Conservation (phyloP, 2,797 vertebrate species). For the Botia almorhae region DNA sequence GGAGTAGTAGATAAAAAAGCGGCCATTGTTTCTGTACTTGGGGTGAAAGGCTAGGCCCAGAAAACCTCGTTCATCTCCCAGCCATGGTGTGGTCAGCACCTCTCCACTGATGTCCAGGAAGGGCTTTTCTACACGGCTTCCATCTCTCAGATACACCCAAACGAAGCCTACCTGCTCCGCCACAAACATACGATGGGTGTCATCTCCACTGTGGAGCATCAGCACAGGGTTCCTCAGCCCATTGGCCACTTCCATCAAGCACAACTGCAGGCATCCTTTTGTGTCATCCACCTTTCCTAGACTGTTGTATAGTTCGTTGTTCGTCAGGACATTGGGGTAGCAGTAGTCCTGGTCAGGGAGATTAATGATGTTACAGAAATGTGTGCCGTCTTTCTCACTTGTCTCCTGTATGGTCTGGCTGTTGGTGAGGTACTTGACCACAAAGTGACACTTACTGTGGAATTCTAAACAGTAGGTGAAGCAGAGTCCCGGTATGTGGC, state of each 20-base stretch:
- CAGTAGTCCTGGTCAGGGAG: conserved; percentile 84
- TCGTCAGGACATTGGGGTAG: conserved; percentile 82
- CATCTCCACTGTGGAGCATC: conserved; percentile 80
- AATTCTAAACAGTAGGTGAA: conserved; percentile 81
- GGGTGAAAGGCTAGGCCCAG: conserved; percentile 87
- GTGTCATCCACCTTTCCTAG: conserved; percentile 76
- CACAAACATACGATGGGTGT: conserved; percentile 81
- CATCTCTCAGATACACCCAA: conserved; percentile 82
- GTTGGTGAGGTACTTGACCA: conserved; percentile 75
- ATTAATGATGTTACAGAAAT: conserved; percentile 80
- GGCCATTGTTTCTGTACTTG: conserved; percentile 76
- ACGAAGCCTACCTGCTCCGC: conserved; percentile 85
- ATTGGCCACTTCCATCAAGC: conserved; percentile 83
- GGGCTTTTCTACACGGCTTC: conserved; percentile 81
- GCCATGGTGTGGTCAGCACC: conserved; percentile 81
- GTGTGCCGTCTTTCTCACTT: conserved; percentile 60
- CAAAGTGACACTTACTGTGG: conserved; percentile 74
- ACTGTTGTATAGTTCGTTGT: conserved; percentile 72
- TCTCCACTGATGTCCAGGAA: conserved; percentile 83
- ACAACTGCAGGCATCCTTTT: conserved; percentile 84
- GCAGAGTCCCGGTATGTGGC: conserved; percentile 83
- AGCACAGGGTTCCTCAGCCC: conserved; percentile 82
- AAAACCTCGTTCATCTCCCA: conserved; percentile 87
- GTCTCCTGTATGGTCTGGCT: conserved; percentile 71
- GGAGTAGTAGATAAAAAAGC: conserved; percentile 87